Evolutionary conservation across 2,797 vertebrate species (phyloP).

Genomic region (Choloepus didactylus): DNA sequence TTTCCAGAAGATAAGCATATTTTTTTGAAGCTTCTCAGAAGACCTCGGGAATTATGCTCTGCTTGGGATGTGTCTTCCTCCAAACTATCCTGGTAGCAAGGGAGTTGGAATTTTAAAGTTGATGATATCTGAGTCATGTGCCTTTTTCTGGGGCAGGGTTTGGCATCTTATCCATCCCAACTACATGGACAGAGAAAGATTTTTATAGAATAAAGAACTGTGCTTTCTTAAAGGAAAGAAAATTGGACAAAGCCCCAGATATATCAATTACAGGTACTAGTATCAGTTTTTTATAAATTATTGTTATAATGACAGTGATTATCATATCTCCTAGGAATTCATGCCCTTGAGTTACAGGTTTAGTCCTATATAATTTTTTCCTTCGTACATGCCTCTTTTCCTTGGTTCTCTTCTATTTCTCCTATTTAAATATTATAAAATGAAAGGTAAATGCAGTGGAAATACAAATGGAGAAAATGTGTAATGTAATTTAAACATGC

Average conservation of each 20-base stretch:
- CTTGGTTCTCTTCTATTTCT: background rate
- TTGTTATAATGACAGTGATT: background rate
- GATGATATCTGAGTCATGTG: background rate
- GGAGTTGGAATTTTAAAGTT: background rate
- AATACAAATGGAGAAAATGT: background rate
- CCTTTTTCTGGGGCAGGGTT: background rate
- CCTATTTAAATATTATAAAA: conserved; percentile 10
- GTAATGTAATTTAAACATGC: background rate
- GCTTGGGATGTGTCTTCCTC: background rate
- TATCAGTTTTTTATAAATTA: background rate
- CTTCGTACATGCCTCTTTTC: background rate
- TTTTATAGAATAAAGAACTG: background rate
- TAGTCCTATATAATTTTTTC: background rate
- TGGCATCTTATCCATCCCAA: background rate
- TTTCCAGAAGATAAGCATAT: background rate
- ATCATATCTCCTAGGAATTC: background rate
- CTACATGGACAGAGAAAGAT: background rate
- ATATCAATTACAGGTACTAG: background rate
- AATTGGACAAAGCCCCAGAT: background rate
- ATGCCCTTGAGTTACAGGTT: background rate
- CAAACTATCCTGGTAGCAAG: background rate
- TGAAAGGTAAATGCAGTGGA: background rate
- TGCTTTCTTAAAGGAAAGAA: background rate
- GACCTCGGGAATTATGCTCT: background rate
- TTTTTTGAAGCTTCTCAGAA: background rate